Conservation (phyloP, 2,113 vertebrate genomes). For the Forbesichthys papilliferus region DNA sequence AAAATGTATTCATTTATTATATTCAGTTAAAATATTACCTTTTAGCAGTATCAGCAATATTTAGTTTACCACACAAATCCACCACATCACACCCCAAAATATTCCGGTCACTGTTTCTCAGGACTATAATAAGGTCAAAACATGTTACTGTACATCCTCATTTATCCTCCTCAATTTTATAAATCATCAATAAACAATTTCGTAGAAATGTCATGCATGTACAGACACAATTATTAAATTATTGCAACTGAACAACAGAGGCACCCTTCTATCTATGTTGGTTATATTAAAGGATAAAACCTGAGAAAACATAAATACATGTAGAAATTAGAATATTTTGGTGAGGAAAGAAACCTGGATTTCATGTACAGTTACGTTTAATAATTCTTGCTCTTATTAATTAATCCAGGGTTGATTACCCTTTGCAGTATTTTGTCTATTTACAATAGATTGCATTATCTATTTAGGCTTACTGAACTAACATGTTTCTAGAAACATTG, state of each 20-base stretch:
- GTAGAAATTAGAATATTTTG: no score
- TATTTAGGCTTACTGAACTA: no score
- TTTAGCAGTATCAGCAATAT: slow-evolving; percentile 17
- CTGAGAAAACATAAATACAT: no score
- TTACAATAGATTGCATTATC: no score
- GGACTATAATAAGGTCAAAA: slow-evolving; percentile 48
- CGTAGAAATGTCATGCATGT: neutral
- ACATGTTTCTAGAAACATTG: neutral
- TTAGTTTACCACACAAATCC: slow-evolving; percentile 53
- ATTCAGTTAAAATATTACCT: slow-evolving; percentile 44
- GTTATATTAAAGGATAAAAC: no score
- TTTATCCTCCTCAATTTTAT: neutral
- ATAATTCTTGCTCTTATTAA: no score
- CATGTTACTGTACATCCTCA: neutral
- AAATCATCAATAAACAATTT: neutral
- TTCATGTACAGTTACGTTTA: no score
- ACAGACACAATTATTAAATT: neutral
- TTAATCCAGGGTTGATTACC: no score
- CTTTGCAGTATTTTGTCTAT: no score
- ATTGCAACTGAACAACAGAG: no score
- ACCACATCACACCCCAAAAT: slow-evolving; percentile 70
- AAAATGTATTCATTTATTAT: neutral
- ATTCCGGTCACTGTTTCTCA: slow-evolving; percentile 52
- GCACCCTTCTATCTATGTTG: no score
- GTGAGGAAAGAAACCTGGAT: no score